These are phyloP conservation scores for Odocoileus hemionus DNA, from an alignment of 2,113 vertebrate genomes.

Conservation along the genomic window DNA sequence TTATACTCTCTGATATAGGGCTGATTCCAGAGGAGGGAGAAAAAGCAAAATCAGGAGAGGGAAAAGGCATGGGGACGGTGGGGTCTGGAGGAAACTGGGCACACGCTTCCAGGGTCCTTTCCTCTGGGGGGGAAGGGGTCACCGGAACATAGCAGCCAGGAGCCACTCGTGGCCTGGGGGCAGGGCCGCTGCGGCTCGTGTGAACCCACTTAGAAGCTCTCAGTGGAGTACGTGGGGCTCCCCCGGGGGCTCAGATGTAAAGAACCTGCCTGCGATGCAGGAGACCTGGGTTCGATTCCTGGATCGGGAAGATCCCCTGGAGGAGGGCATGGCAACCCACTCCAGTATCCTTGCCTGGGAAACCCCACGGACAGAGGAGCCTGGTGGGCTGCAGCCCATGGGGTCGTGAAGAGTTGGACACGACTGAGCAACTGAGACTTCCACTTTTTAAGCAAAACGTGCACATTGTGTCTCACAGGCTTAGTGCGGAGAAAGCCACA, in stretches of 20 bases:
- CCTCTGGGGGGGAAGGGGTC: rapidly evolving
- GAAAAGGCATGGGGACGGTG: rapidly evolving
- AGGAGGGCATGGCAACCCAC: neutral
- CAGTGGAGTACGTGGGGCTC: rapidly evolving
- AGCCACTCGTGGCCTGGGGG: rapidly evolving
- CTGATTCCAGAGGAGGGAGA: rapidly evolving
- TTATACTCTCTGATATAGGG: rapidly evolving
- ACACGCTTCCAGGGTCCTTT: neutral
- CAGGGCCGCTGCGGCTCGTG: rapidly evolving
- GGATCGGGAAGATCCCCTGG: neutral
- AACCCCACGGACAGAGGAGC: neutral
- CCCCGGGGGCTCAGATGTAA: neutral
- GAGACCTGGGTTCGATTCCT: neutral
- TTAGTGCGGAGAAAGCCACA: neutral
- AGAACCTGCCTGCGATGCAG: neutral
- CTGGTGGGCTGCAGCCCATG: neutral
- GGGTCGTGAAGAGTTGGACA: neutral
- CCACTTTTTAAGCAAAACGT: neutral
- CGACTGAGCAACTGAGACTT: rapidly evolving
- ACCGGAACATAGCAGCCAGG: rapidly evolving
- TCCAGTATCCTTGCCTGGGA: neutral
- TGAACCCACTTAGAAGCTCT: neutral
- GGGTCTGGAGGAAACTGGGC: neutral
- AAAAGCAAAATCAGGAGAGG: neutral
- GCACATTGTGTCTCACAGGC: neutral